Evolutionary conservation across 2,113 vertebrate genomes (phyloP).

Genomic region (Noturus placidus): DNA sequence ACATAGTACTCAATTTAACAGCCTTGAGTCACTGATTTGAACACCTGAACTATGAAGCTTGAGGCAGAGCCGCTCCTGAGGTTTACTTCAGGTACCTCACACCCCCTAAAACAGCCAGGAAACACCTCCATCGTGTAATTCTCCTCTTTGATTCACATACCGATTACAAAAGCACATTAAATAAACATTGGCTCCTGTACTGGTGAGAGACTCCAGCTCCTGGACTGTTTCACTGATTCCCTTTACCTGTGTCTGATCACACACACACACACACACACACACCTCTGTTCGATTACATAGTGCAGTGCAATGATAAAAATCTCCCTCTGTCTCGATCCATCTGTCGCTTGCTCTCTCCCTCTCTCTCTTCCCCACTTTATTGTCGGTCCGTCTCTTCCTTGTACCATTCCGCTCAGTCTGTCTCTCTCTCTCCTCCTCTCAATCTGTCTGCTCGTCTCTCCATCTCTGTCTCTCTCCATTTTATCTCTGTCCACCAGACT

Average conservation of each 20-base stretch:
- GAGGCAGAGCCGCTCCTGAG: not conserved
- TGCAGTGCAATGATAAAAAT: not conserved
- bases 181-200: not conserved
- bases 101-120: not conserved
- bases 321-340: not conserved
- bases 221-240: not conserved
- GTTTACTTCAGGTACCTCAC: not conserved
- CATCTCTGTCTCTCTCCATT: not conserved
- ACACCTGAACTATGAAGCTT: not conserved
- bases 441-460: not conserved
- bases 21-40: not conserved
- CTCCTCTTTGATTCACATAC: not conserved
- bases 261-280: not conserved
- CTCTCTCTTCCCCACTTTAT: not conserved
- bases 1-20: not conserved
- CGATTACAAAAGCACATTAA: not conserved
- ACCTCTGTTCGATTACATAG: conserved; percentile 1
- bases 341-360: not conserved
- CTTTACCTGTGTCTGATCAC: not conserved
- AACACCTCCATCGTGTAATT: not conserved
- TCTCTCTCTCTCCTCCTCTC: not conserved
- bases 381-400: not conserved
- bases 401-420: not conserved
- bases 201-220: not conserved
- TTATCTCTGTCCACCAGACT: not conserved